A percentile compares a stretch with the other conserved stretches of the same genome.
Conservation (phyloP, 2,888 invertebrate genomes). For the Andrena minutula region DNA sequence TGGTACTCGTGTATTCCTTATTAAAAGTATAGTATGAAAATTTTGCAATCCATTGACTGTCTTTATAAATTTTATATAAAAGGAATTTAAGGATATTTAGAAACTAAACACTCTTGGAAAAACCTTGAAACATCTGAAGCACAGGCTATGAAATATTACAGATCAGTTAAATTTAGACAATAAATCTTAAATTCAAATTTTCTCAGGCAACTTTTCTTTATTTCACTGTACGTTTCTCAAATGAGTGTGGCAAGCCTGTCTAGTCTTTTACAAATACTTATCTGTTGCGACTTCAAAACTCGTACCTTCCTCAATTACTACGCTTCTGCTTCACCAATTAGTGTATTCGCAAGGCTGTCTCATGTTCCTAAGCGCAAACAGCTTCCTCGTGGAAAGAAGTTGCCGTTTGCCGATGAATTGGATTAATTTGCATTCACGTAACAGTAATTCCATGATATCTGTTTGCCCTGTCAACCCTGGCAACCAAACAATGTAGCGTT, state of each 20-base stretch:
- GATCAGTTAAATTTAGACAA: too few relatives aligned
- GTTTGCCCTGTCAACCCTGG: slow-evolving; percentile 35
- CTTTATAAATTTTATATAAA: not conserved
- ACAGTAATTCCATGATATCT: slow-evolving; percentile 36
- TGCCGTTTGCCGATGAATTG: slow-evolving; percentile 8
- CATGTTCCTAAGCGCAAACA: not conserved
- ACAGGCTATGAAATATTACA: too few relatives aligned
- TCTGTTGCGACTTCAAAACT: not conserved
- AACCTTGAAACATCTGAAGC: too few relatives aligned
- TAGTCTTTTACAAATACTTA: not conserved
- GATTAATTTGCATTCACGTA: slow-evolving; percentile 1
- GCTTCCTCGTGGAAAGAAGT: not conserved
- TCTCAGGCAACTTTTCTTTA: too few relatives aligned
- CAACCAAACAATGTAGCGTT: slow-evolving; percentile 44
- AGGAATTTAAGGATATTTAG: not conserved
- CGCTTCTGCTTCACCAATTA: too few relatives aligned
- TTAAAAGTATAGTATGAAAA: not conserved
- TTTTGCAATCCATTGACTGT: not conserved
- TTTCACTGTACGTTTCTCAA: too few relatives aligned
- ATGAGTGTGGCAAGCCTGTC: too few relatives aligned
- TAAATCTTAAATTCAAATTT: too few relatives aligned
- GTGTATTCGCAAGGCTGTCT: not conserved
- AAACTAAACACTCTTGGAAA: too few relatives aligned
- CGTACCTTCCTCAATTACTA: too few relatives aligned
- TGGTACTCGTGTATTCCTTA: too few relatives aligned